Base-by-base conservation (phyloP, 2,888 invertebrate species). In the Glaucopsyche alexis region DNA sequence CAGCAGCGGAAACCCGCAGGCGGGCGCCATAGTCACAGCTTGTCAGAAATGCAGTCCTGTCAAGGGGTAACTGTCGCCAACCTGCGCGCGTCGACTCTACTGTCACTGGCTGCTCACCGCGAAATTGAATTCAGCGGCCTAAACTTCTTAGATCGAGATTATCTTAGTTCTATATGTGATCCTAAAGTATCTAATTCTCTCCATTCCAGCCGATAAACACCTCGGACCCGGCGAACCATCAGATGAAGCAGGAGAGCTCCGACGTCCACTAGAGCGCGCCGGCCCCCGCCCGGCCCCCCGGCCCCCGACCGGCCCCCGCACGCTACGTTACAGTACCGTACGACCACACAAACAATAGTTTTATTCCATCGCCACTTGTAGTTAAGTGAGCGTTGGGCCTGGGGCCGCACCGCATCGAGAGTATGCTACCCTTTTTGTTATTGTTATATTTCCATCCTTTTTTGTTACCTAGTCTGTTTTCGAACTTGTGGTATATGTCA, bases 191-290 rank as follows among this genome's bases (percentile, higher is more conserved):
- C 40, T 42, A 42, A 42, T 42, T 55, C 2, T 55, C 7, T 64
- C 7, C 29, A 4, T 94, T 93, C 64, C 94, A 96, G 96, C 96
- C 96, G 85, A 95, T 96, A 93, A 96, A 95, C 94, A 95, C 96
- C 86, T 95, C 96, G 87, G 96, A 96, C 93, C 96, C 96, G 91
- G 96, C 96, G 88, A 96, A 96, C 93, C 97, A 96, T 93, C 96
- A 96, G 93, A 92, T 96, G 89, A 96, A 96, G 93, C 95, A 96
- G 88, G 96, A 96, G 94, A 95, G 96, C 88, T 96, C 96, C 84
- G 96, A 97, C 94, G 96, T 96, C 91, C 96, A 96, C 95, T 96
- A 92, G 88, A 84, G 60, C 60, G 29, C 60, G 60, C 29, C 5
- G 19, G 55, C 55, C 29, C 29, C 11, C 6, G 29, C 29, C 60